These are phyloP conservation scores for Agelas oroides DNA, from an alignment of 37 sponge, comb jelly and placozoan genomes.

Conservation along the genomic window DNA sequence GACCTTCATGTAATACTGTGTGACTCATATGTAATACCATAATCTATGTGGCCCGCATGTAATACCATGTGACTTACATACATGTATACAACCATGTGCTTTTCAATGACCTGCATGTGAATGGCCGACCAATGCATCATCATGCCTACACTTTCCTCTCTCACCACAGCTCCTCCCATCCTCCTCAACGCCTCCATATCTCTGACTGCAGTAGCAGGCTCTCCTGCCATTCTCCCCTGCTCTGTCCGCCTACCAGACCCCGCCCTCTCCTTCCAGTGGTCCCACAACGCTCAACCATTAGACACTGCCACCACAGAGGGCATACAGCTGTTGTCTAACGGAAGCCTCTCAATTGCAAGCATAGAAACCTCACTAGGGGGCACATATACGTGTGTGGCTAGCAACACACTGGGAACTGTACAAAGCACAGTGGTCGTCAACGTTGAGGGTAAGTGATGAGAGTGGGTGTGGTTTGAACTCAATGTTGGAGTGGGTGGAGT, in stretches of 20 bases:
- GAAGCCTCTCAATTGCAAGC: constrained; percentile 34
- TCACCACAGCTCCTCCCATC: constrained; percentile 36
- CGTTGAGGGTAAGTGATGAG: constrained; percentile 33
- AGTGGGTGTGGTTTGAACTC: not conserved
- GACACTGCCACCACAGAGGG: not conserved
- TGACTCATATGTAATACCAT: too few relatives aligned
- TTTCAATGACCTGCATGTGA: too few relatives aligned
- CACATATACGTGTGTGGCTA: constrained; percentile 57
- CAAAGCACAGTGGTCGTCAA: constrained; percentile 29
- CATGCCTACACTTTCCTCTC: too few relatives aligned
- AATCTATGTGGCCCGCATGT: too few relatives aligned
- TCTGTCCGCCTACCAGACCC: too few relatives aligned
- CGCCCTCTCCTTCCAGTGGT: too few relatives aligned
- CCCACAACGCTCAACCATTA: not conserved
- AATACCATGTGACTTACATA: too few relatives aligned
- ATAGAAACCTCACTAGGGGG: constrained; percentile 44
- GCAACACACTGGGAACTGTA: constrained; percentile 47
- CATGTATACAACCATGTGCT: too few relatives aligned
- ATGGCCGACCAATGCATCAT: too few relatives aligned
- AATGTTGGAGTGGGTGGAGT: too few relatives aligned
- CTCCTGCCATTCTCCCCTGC: constrained; percentile 47
- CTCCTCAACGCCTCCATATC: not conserved
- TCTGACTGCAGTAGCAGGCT: constrained; percentile 16
- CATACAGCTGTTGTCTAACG: constrained; percentile 19
- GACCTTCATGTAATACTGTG: too few relatives aligned